These are phyloP conservation scores for Drosophila rellima DNA, from an alignment of 2,888 invertebrate species.

Conservation along the genomic window DNA sequence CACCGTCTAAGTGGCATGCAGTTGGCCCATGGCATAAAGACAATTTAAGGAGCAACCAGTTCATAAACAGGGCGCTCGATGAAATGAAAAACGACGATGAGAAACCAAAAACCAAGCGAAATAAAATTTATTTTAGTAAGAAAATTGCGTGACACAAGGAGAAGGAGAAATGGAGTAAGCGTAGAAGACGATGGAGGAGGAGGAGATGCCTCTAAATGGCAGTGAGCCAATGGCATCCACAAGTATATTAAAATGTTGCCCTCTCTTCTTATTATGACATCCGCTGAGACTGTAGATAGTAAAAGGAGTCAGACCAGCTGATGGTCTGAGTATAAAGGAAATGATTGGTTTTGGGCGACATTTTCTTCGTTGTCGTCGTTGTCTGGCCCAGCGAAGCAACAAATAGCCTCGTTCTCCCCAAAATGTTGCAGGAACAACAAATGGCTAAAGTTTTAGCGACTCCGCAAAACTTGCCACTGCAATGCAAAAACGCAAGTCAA, in stretches of 20 bases:
- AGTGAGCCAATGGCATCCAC: conserved; percentile 67
- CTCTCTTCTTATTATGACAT: conserved; percentile 47
- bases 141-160: conserved; percentile 80
- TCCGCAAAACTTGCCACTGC: conserved; percentile 63
- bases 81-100: conserved; percentile 62
- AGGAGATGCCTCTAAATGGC: conserved; percentile 58
- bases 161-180: conserved; percentile 26
- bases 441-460: conserved; percentile 69
- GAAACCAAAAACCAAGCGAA: conserved; percentile 51
- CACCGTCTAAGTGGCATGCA: conserved; percentile 62
- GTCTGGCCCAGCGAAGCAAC: conserved; percentile 75
- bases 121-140: conserved; percentile 75
- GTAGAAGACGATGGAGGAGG: conserved; percentile 21
- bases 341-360: conserved; percentile 70
- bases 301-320: conserved; percentile 8
- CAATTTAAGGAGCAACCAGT: conserved; percentile 70
- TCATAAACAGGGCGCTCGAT: conserved; percentile 72
- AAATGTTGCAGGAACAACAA: conserved; percentile 62
- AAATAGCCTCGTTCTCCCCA: conserved; percentile 64
- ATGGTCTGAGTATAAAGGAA: conserved; percentile 49
- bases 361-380: conserved; percentile 33
- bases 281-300: conserved; percentile 40
- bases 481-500: conserved; percentile 66
- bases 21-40: conserved; percentile 69
- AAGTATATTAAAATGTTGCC: conserved; percentile 71